These are phyloP conservation scores for Benthosema pterotum DNA, from an alignment of 2,797 vertebrate genomes.

Conservation along the genomic window DNA sequence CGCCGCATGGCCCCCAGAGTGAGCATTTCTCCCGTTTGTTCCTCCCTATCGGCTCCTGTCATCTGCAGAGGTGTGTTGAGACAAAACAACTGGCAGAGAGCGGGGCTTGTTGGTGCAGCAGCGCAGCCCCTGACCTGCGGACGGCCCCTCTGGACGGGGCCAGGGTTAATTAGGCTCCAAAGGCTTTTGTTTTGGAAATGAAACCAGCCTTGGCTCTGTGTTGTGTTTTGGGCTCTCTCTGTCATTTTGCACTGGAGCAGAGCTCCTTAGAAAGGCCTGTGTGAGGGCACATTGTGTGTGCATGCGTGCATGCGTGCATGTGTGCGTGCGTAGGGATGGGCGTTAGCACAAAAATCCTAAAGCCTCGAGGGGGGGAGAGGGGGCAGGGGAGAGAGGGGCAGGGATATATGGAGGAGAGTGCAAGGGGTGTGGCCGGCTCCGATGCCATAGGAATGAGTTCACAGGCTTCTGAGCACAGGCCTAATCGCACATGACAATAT, in stretches of 20 bases:
- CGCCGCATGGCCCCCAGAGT: slow-evolving; percentile 39
- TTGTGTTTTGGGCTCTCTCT: slow-evolving; percentile 34
- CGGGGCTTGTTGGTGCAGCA: slow-evolving; percentile 29
- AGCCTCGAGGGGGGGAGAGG: slow-evolving; percentile 36
- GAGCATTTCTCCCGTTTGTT: slow-evolving; percentile 46
- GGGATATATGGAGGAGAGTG: slow-evolving; percentile 51
- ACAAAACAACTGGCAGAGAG: slow-evolving; percentile 61
- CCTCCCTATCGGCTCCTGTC: slow-evolving; percentile 59
- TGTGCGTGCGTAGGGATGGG: background rate
- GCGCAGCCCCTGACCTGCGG: slow-evolving; percentile 49
- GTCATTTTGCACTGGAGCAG: slow-evolving; percentile 36
- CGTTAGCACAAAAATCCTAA: slow-evolving; percentile 38
- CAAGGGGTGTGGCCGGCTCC: slow-evolving; percentile 55
- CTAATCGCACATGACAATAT: slow-evolving; percentile 82
- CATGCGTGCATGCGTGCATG: background rate
- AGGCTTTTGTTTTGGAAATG: slow-evolving; percentile 63
- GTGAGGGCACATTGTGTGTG: slow-evolving; percentile 41
- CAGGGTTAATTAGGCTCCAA: slow-evolving; percentile 46
- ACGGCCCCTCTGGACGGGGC: slow-evolving; percentile 39
- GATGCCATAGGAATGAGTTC: slow-evolving; percentile 78
- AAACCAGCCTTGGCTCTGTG: slow-evolving; percentile 42
- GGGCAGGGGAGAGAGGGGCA: slow-evolving; percentile 51
- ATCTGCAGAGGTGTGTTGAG: slow-evolving; percentile 58
- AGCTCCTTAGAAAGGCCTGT: slow-evolving; percentile 41
- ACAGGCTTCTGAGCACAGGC: slow-evolving; percentile 73